A percentile compares a stretch with the other conserved stretches of the same genome.
These are phyloP conservation scores for Eugnorisma glareosa DNA, from an alignment of 2,888 invertebrate genomes.

Conservation along the genomic window DNA sequence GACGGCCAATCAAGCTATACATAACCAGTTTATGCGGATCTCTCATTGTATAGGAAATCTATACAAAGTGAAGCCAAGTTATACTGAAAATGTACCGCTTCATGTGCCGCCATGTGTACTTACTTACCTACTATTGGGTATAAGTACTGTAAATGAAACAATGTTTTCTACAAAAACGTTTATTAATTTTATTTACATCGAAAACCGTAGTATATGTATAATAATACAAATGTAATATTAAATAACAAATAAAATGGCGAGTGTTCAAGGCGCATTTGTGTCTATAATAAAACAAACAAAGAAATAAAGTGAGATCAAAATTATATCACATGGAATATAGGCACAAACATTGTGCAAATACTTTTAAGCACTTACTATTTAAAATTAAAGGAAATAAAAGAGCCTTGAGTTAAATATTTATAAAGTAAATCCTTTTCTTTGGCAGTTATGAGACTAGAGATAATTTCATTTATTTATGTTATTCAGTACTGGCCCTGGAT, in stretches of 20 bases:
- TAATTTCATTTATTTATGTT: neutral
- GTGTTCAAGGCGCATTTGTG: conserved; percentile 38
- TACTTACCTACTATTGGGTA: too few species aligned
- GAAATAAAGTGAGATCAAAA: conserved; percentile 71
- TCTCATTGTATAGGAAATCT: too few species aligned
- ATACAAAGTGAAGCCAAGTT: too few species aligned
- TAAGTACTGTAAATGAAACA: conserved; percentile 35
- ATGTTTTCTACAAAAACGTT: conserved; percentile 57
- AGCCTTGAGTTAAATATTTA: neutral
- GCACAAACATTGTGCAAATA: conserved; percentile 16
- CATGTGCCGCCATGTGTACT: too few species aligned
- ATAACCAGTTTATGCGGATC: too few species aligned
- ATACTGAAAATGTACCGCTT: too few species aligned
- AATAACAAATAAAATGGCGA: conserved; percentile 48
- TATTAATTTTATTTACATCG: conserved; percentile 53
- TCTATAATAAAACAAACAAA: conserved; percentile 36
- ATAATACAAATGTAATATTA: conserved; percentile 50
- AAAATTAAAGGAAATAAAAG: conserved; percentile 11
- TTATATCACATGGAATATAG: conserved; percentile 71
- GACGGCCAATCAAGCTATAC: too few species aligned
- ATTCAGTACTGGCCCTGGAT: neutral
- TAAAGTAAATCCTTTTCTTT: conserved; percentile 10
- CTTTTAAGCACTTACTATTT: neutral
- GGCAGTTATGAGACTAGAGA: neutral
- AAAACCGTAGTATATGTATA: conserved; percentile 47